phyloP scores from a whole-genome alignment of 2,113 vertebrate species.

The Anthoscopus minutus region DNA sequence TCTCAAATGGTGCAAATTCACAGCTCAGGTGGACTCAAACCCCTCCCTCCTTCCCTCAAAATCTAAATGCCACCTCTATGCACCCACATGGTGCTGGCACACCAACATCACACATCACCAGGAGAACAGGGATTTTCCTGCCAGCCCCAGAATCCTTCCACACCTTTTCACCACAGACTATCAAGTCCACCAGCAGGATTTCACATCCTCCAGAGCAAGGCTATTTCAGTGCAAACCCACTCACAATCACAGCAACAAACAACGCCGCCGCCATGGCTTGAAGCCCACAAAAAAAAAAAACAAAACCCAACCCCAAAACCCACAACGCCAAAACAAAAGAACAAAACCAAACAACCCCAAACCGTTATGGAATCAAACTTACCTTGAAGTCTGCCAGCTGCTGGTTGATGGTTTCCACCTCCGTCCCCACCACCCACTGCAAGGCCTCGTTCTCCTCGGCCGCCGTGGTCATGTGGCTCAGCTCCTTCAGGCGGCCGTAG shows the following conservation, averaged over 20 bases:
- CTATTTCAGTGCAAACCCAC: not conserved
- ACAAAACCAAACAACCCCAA: not conserved
- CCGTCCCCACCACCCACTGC: slow-evolving; percentile 87
- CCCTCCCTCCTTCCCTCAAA: not conserved
- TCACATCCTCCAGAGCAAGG: not conserved
- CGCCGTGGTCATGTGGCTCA: slow-evolving; percentile 77
- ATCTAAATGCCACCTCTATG: not conserved
- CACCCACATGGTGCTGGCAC: not conserved
- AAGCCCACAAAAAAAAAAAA: not conserved
- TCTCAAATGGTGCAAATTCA: not conserved
- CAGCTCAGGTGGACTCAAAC: not conserved
- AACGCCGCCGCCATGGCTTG: rapidly evolving
- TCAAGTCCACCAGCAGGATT: not conserved
- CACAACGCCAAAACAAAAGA: not conserved
- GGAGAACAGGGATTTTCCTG: not conserved
- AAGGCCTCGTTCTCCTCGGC: slow-evolving; percentile 83
- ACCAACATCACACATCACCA: not conserved
- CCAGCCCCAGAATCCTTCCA: not conserved
- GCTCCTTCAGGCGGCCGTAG: slow-evolving; percentile 78
- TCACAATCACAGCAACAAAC: not conserved
- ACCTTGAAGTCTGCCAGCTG: slow-evolving; percentile 96
- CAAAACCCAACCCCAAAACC: not conserved
- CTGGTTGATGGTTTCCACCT: slow-evolving; percentile 92
- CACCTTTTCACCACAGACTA: not conserved
- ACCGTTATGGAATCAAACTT: not conserved